Percentiles rank a stretch among this genome's conserved stretches.
Evolutionary conservation across 2,113 vertebrate species (phyloP).

Genomic region (Haplochromis burtoni): DNA sequence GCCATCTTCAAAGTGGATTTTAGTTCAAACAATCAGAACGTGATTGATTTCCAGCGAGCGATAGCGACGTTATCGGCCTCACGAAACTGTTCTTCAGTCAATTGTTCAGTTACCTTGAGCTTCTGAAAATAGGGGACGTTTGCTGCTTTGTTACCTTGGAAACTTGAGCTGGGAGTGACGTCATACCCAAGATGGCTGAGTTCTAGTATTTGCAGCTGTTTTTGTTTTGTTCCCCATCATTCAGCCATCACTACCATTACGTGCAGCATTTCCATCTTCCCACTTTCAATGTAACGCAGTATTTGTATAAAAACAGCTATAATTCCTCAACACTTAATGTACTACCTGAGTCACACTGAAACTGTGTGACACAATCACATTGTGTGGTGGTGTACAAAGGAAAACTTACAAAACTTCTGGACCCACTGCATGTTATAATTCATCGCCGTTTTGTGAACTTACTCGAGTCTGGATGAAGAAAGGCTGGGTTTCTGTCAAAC

Average conservation of each 20-base stretch:
- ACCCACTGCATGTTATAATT: too few relatives aligned
- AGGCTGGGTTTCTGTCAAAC: slow-evolving; percentile 65
- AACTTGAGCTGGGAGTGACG: background rate
- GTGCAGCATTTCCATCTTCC: background rate
- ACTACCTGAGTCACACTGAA: background rate
- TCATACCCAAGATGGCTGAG: background rate
- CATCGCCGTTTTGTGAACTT: slow-evolving; percentile 27
- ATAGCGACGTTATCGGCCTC: background rate
- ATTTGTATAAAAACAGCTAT: background rate
- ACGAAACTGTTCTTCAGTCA: background rate
- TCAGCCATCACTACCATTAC: background rate
- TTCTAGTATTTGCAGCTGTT: background rate
- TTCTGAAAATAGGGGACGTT: background rate
- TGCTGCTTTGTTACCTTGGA: background rate
- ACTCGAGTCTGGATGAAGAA: slow-evolving; percentile 79
- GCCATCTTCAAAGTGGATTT: background rate
- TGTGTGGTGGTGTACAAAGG: background rate
- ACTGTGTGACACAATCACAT: background rate
- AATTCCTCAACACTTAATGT: background rate
- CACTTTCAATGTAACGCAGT: background rate
- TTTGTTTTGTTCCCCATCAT: background rate
- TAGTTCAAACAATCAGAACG: background rate
- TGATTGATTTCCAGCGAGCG: background rate
- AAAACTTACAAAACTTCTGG: background rate
- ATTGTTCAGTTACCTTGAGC: background rate